Percentiles rank a stretch among this genome's conserved stretches.
phyloP scores from a whole-genome alignment of 2,113 vertebrate species.

The Petroica traversi region DNA sequence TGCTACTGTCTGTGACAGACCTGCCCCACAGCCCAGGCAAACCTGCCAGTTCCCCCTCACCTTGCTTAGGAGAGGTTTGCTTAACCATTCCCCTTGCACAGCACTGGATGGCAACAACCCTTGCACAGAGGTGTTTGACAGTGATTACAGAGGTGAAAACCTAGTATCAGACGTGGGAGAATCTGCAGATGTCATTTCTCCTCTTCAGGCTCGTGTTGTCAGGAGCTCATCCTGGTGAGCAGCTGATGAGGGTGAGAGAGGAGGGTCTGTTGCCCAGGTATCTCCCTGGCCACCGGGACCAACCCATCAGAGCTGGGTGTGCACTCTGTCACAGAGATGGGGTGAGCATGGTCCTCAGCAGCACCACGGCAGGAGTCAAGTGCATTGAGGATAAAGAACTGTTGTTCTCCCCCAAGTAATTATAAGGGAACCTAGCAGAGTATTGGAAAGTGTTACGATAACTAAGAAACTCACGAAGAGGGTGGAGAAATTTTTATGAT shows the following conservation, averaged over 20 bases:
- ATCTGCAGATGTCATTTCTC: not conserved
- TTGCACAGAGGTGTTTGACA: not conserved
- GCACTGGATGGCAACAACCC: not conserved
- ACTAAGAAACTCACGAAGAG: constrained; percentile 25
- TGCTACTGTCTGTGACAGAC: not conserved
- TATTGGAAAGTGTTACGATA: not conserved
- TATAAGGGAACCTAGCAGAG: not conserved
- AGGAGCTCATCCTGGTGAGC: not conserved
- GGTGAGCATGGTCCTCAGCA: not conserved
- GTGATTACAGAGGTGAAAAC: not conserved
- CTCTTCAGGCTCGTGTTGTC: not conserved
- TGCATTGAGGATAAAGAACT: not conserved
- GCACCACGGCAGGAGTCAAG: not conserved
- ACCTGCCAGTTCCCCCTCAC: not conserved
- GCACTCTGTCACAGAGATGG: not conserved
- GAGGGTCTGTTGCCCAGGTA: not conserved
- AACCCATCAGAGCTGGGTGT: not conserved
- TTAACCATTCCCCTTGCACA: not conserved
- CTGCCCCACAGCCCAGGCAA: not conserved
- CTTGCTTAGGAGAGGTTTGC: not conserved
- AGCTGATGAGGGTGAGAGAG: not conserved
- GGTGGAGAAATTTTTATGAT: not conserved
- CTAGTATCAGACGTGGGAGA: not conserved
- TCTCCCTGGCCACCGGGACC: not conserved
- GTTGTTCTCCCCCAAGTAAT: not conserved